Evolutionary conservation across 2,797 vertebrate genomes (phyloP).

Genomic region (Coilia nasus): DNA sequence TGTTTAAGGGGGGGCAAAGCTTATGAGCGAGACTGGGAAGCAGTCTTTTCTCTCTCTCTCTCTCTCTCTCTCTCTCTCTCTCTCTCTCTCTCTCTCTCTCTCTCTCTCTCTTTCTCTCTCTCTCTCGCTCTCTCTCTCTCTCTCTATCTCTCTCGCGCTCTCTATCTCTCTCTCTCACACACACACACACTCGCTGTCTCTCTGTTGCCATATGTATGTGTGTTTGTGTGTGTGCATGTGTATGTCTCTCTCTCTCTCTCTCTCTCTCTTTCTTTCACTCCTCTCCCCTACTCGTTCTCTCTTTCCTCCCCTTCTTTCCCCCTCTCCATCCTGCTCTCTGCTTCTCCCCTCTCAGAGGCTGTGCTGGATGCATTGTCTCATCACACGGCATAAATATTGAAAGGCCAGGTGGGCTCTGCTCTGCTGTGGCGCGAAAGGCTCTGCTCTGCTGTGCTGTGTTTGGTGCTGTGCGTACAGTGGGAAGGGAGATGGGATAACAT

Average conservation of each 20-base stretch:
- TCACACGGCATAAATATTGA: constrained; percentile 70
- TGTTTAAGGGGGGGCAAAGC: constrained; percentile 69
- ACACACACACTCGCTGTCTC: no score
- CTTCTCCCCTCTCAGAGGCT: constrained; percentile 48
- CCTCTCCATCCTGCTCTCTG: not conserved
- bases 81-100: constrained; percentile 7
- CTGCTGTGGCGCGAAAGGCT: constrained; percentile 43
- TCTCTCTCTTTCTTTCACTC: constrained; percentile 50
- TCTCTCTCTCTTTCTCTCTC: not conserved
- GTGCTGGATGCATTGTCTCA: constrained; percentile 55
- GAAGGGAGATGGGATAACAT: not conserved
- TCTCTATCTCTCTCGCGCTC: not conserved
- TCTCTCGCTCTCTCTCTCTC: no score
- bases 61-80: not conserved
- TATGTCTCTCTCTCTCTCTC: no score
- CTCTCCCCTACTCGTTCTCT: constrained; percentile 51
- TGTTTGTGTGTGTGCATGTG: no score
- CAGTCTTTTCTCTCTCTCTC: constrained; percentile 52
- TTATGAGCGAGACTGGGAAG: constrained; percentile 65
- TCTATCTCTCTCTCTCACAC: no score
- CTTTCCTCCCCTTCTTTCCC: not conserved
- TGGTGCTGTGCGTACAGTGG: constrained; percentile 27
- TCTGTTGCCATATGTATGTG: no score
- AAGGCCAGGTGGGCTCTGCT: constrained; percentile 52
- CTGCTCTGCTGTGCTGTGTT: constrained; percentile 41